Evolutionary conservation across 2,888 invertebrate genomes (phyloP).

Genomic region (Chelonus formosanus): DNA sequence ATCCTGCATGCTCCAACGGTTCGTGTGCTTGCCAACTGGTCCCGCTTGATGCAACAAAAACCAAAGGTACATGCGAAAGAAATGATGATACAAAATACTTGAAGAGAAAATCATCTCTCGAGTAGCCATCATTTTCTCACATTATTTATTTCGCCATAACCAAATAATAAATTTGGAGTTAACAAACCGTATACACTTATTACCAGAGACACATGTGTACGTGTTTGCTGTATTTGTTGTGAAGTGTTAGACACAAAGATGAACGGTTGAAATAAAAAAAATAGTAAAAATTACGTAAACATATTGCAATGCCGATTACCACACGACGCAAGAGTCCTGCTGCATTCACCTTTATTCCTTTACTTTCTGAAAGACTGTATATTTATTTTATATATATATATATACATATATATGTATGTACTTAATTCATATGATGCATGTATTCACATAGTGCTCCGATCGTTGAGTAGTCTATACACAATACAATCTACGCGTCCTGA

Average conservation of each 20-base stretch:
- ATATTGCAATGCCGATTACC: slow-evolving; percentile 57
- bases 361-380: slow-evolving; percentile 38
- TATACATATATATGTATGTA: slow-evolving; percentile 18
- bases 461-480: too few species aligned
- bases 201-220: slow-evolving; percentile 6
- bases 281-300: slow-evolving; percentile 60
- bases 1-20: slow-evolving; percentile 25
- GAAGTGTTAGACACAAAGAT: neutral
- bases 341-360: slow-evolving; percentile 48
- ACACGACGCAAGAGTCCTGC: slow-evolving; percentile 40
- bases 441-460: too few species aligned
- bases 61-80: neutral
- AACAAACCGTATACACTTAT: slow-evolving; percentile 28
- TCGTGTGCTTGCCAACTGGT: slow-evolving; percentile 27
- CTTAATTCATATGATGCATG: neutral
- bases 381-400: slow-evolving; percentile 19
- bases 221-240: slow-evolving; percentile 10
- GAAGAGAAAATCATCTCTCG: slow-evolving; percentile 14
- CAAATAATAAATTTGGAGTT: slow-evolving; percentile 28
- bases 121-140: neutral
- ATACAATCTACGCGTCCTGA: too few species aligned
- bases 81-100: slow-evolving; percentile 18
- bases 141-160: neutral
- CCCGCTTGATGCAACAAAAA: slow-evolving; percentile 26
- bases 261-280: slow-evolving; percentile 21